Conservation (phyloP, 2,888 invertebrate genomes). For the Athripsodes cinereus region DNA sequence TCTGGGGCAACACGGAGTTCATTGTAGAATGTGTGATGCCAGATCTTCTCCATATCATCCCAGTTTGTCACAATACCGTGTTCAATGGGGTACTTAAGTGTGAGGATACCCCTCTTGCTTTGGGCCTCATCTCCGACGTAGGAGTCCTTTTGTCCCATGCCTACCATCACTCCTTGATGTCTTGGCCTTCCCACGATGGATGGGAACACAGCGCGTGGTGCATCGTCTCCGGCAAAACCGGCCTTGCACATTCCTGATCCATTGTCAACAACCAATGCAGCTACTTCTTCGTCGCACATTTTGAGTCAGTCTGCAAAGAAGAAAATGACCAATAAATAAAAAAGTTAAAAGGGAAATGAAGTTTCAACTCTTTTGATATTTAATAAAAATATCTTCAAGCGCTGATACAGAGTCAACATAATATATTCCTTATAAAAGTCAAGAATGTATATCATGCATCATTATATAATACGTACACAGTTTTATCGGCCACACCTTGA, state of each 20-base stretch:
- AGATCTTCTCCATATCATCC: constrained; percentile 63
- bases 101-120: constrained; percentile 79
- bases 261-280: constrained; percentile 92
- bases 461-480: no score
- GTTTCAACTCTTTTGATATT: no score
- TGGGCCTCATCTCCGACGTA: constrained; percentile 96
- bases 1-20: constrained; percentile 75
- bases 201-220: constrained; percentile 63
- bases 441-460: no score
- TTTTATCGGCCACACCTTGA: no score
- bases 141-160: constrained; percentile 53
- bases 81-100: constrained; percentile 77
- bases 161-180: constrained; percentile 89
- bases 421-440: no score
- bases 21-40: constrained; percentile 50
- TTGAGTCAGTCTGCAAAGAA: constrained; percentile 32
- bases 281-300: constrained; percentile 90
- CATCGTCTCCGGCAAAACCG: constrained; percentile 93
- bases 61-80: constrained; percentile 7
- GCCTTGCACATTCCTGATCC: constrained; percentile 54
- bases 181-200: constrained; percentile 74
- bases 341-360: no score
- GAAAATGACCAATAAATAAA: no score
- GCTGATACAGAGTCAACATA: no score
- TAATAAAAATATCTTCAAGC: no score